Base-by-base conservation (phyloP, 2,113 vertebrate species). In the Ceyx margarethae region DNA sequence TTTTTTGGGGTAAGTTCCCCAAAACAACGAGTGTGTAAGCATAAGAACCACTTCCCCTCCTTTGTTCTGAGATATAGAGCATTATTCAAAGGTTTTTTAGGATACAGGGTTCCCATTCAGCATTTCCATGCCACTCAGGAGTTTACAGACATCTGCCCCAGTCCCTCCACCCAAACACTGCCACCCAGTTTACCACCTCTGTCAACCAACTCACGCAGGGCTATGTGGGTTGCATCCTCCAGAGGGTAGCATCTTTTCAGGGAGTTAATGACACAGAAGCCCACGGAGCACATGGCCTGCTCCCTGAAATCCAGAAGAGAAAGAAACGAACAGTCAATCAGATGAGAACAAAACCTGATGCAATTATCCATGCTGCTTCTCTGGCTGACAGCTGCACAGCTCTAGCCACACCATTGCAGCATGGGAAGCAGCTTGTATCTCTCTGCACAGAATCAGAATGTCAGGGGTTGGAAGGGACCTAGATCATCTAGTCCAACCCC, bases 211-310 rank as follows among this genome's bases (percentile, higher is more conserved):
- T 98, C 97, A 99, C 99, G 98, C 90, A 99, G 97, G 13, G 99
- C 98, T 71, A 99, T 99, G 97, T 99, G 99, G 42, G 99, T 98
- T 15, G 99, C 99, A 31, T 99, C 99, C 87, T 98, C 98, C 93
- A 98, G 96, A 8, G 99, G 99, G 95, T 99, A 99, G 33, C 98
- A 98, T 97, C 99, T 98, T 95, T 99, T 99, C 91, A 97, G 92
- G 21, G 98, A 99, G 94, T 97, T 99, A 94, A 99, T 97, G 87
- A 99, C 98, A 95, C 99, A 99, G 87, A 99, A 96, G 65, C 98
- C 99, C 31, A 99, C 94, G 0, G 99, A 99, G 20, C 97, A 97
- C 99, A 99, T 98, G 10, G 98, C 98, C 81, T 99, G 98, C 85
- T 99, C 99, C 96, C 99, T 99, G 90, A 42, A 96, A 94, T 28